A percentile compares a stretch with the other conserved stretches of the same genome.
These are phyloP conservation scores for Myrmophylax atrothorax DNA, from an alignment of 2,113 vertebrate genomes.

Conservation along the genomic window DNA sequence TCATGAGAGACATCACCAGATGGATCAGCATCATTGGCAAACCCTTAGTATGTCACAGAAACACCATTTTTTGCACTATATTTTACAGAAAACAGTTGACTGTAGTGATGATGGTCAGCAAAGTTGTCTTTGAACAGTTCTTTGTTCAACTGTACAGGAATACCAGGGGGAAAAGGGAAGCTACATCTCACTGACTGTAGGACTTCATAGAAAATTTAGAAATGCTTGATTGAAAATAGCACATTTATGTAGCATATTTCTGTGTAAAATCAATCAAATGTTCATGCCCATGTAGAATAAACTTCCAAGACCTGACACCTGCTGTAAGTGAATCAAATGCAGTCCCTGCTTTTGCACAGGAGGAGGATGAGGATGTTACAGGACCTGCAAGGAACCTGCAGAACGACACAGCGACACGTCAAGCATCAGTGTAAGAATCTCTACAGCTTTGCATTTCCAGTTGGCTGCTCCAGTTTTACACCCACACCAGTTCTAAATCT, in stretches of 20 bases:
- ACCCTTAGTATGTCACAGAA: not conserved
- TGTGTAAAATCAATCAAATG: not conserved
- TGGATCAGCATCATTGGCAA: not conserved
- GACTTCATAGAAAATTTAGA: not conserved
- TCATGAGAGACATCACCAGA: not conserved
- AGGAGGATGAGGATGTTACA: not conserved
- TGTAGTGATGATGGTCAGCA: not conserved
- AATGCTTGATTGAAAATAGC: not conserved
- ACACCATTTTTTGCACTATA: not conserved
- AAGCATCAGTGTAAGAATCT: not conserved
- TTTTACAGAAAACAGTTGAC: not conserved
- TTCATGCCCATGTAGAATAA: not conserved
- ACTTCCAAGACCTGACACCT: not conserved
- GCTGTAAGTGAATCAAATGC: not conserved
- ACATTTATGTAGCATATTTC: not conserved
- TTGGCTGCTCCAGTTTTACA: not conserved
- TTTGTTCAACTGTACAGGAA: not conserved
- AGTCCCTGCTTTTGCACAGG: not conserved
- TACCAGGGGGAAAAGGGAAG: not conserved
- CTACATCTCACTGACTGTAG: conserved; percentile 16
- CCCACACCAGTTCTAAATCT: not conserved
- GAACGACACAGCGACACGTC: accelerated
- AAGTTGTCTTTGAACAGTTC: not conserved
- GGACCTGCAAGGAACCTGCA: not conserved
- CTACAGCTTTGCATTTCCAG: not conserved